Evolutionary conservation across 1,140 invertebrate species (phyloP).

Genomic region (Mycetomoellerius zeteki): DNA sequence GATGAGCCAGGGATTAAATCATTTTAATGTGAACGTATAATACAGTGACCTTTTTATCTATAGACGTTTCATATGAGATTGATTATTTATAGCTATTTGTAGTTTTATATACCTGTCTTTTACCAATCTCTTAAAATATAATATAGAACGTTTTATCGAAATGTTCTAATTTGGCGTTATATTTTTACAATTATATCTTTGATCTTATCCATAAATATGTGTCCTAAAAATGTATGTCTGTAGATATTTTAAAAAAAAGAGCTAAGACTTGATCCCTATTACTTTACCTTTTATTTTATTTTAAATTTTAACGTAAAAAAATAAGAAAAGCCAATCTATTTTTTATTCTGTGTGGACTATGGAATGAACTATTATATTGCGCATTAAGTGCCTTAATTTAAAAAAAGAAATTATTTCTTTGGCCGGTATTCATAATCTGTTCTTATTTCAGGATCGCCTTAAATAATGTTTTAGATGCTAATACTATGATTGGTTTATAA

Average conservation of each 20-base stretch:
- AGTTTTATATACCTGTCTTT: neutral
- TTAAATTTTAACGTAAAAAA: too few relatives aligned
- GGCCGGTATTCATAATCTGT: too few relatives aligned
- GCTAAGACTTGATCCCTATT: neutral
- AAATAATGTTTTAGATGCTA: too few relatives aligned
- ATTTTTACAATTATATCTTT: neutral
- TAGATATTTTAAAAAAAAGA: neutral
- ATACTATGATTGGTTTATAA: too few relatives aligned
- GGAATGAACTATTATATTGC: neutral
- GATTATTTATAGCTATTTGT: slow-evolving; percentile 17
- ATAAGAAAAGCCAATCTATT: neutral
- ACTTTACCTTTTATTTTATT: too few relatives aligned
- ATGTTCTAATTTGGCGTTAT: neutral
- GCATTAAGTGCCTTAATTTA: neutral
- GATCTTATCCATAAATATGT: neutral
- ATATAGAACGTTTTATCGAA: neutral
- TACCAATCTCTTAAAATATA: neutral
- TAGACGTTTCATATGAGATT: neutral
- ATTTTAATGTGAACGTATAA: slow-evolving; percentile 2
- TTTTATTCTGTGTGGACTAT: too few relatives aligned
- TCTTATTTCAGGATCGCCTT: too few relatives aligned
- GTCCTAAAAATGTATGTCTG: neutral
- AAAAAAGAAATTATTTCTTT: neutral
- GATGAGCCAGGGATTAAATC: slow-evolving; percentile 4
- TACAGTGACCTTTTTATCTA: neutral